Percentiles rank a stretch among this genome's conserved stretches.
Evolutionary conservation across 35 echinoderm and acorn worm genomes (phyloP).

Genomic region (Nesometra sesokonis): DNA sequence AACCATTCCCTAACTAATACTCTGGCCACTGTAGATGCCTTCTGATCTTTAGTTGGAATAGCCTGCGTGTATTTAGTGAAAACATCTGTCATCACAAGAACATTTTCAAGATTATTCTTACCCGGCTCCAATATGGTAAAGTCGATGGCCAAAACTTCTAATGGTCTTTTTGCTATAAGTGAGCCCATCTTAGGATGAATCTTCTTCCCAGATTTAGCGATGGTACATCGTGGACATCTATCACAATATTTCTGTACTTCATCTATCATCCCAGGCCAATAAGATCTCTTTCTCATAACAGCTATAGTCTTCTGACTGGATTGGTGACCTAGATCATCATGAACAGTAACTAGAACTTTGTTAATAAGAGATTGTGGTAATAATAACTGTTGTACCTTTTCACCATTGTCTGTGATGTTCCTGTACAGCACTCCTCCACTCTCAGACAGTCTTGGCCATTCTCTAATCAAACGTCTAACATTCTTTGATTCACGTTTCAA

Average conservation of each 20-base stretch:
- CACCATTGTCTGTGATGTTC: not conserved
- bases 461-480: not conserved
- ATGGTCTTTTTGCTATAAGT: conserved; percentile 28
- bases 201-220: conserved; percentile 15
- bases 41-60: conserved; percentile 17
- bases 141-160: conserved; percentile 33
- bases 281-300: conserved; percentile 7
- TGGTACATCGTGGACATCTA: conserved; percentile 22
- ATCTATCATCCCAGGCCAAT: conserved; percentile 35
- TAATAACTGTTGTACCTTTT: not conserved
- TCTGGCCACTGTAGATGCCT: conserved; percentile 24
- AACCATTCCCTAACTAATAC: conserved; percentile 28
- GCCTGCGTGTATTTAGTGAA: conserved; percentile 36
- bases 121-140: conserved; percentile 14
- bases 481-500: not conserved
- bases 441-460: conserved; percentile 2
- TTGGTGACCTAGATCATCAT: conserved; percentile 30
- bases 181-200: conserved; percentile 17
- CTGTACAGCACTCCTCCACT: not conserved
- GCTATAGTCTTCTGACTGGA: not conserved
- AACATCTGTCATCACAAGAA: conserved; percentile 31
- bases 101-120: conserved; percentile 13
- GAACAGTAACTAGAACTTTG: not conserved
- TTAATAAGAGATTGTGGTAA: not conserved
- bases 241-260: conserved; percentile 18